These are phyloP conservation scores for Augochlora pura DNA, from an alignment of 1,140 invertebrate genomes.

Conservation along the genomic window DNA sequence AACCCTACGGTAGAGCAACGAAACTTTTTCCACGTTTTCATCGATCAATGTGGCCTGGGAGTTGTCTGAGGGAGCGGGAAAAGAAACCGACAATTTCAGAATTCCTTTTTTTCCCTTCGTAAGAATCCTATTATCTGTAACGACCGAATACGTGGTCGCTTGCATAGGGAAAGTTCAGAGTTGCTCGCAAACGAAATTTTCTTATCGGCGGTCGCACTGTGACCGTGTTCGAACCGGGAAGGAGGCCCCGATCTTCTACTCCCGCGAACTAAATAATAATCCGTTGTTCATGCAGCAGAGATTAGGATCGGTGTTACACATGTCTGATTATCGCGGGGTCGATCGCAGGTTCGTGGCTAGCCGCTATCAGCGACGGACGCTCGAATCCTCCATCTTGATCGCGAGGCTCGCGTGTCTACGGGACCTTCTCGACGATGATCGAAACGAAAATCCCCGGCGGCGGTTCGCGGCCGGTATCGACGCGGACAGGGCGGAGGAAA, in stretches of 20 bases:
- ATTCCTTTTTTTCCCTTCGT: conserved; percentile 7
- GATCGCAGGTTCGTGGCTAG: neutral
- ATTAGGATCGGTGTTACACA: too few relatives aligned
- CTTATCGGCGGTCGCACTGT: neutral
- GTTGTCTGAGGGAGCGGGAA: neutral
- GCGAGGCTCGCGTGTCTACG: neutral
- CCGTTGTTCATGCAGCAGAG: too few relatives aligned
- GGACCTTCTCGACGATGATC: too few relatives aligned
- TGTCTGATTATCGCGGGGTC: too few relatives aligned
- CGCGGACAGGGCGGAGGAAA: neutral
- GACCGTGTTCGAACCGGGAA: too few relatives aligned
- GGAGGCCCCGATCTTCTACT: neutral
- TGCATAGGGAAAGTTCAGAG: neutral
- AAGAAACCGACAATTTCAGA: conserved; percentile 4
- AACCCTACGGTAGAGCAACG: too few relatives aligned
- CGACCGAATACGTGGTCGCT: neutral
- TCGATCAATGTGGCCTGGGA: neutral
- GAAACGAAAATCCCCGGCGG: conserved; percentile 4
- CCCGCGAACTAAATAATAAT: too few relatives aligned
- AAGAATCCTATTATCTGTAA: conserved; percentile 16
- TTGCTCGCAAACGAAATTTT: neutral
- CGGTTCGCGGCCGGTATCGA: neutral
- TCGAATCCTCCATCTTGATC: conserved; percentile 6
- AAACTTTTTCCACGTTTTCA: conserved; percentile 24
- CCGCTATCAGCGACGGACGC: neutral